A percentile compares a stretch with the other conserved stretches of the same genome.
Evolutionary conservation across 2,797 vertebrate genomes (phyloP).

Genomic region (Poliocrania exsul): DNA sequence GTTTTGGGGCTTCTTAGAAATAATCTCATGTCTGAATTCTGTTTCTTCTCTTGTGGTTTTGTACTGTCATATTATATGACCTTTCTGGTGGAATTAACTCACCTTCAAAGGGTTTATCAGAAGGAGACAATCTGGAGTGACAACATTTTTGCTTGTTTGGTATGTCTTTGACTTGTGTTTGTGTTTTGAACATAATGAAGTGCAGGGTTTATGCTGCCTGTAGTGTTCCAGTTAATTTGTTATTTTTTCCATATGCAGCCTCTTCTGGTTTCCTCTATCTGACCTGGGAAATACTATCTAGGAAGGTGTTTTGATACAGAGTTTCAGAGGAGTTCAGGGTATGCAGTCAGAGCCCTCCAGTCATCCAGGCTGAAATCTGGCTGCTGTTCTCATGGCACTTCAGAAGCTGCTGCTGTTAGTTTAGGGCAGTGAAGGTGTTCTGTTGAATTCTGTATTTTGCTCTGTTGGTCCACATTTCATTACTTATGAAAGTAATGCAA

Average conservation of each 20-base stretch:
- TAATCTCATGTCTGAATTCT: background rate
- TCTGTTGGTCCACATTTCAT: background rate
- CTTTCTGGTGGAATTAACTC: background rate
- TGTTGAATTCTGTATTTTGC: background rate
- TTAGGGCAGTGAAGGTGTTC: background rate
- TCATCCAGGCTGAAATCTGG: background rate
- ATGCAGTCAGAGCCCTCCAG: background rate
- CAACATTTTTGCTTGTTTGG: conserved; percentile 1
- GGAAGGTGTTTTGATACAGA: background rate
- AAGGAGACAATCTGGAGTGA: background rate
- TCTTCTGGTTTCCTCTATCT: background rate
- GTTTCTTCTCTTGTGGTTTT: background rate
- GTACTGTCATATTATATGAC: background rate
- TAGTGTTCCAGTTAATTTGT: background rate
- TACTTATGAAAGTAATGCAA: background rate
- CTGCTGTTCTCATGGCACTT: background rate
- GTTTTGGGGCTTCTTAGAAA: background rate
- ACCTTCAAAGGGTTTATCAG: background rate
- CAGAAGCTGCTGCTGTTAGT: background rate
- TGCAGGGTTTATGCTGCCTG: background rate
- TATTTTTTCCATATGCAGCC: background rate
- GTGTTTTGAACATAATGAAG: conserved; percentile 9
- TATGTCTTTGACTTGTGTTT: background rate
- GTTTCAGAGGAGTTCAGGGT: background rate
- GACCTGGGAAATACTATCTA: background rate